These are phyloP conservation scores for Nephrotoma flavescens DNA, from an alignment of 2,888 invertebrate species.

Conservation along the genomic window DNA sequence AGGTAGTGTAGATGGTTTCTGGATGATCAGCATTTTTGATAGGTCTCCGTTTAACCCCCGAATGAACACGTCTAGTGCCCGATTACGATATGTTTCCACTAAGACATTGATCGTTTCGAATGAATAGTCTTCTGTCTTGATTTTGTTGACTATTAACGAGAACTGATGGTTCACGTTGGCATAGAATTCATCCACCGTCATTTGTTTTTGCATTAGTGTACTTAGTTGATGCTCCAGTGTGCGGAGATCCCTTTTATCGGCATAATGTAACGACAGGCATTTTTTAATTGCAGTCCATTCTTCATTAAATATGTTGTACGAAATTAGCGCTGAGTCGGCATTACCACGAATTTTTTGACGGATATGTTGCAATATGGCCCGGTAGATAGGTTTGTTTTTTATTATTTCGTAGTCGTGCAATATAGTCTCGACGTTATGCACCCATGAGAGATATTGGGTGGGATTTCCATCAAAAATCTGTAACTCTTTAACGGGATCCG, in stretches of 20 bases:
- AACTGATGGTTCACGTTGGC: constrained; percentile 8
- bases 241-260: constrained; percentile 3
- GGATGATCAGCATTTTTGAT: constrained; percentile 7
- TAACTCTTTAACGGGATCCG: too few relatives aligned
- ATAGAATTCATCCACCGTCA: constrained; percentile 2
- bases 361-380: too few relatives aligned
- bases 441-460: too few relatives aligned
- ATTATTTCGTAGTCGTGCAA: too few relatives aligned
- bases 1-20: not conserved
- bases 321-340: constrained; percentile 6
- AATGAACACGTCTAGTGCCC: constrained; percentile 13
- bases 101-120: constrained; percentile 9
- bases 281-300: constrained; percentile 4
- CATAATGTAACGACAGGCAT: constrained; percentile 7
- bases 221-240: not conserved
- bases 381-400: too few relatives aligned
- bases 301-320: constrained; percentile 7
- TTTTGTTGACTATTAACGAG: constrained; percentile 8
- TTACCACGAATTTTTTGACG: too few relatives aligned
- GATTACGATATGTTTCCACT: constrained; percentile 12
- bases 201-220: not conserved
- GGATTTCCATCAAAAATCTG: too few relatives aligned
- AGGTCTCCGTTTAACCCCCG: constrained; percentile 8
- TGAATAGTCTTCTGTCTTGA: constrained; percentile 13
- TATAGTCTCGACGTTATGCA: too few relatives aligned